A percentile compares a stretch with the other conserved stretches of the same genome.
Conservation (phyloP, 2,113 vertebrate genomes). For the Tyrannus savana region DNA sequence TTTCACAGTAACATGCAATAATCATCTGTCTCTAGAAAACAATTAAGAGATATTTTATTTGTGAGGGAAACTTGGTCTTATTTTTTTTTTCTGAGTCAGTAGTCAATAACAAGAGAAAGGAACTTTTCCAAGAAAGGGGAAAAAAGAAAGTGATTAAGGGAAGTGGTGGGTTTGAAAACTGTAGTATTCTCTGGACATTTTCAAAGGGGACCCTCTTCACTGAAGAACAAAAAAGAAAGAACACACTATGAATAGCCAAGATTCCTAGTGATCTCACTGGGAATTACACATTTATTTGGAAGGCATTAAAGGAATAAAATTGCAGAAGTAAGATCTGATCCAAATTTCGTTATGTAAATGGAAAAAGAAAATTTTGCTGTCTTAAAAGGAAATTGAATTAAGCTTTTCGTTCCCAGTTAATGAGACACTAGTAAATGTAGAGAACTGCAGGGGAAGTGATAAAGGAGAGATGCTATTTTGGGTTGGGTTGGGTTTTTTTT, state of each 20-base stretch:
- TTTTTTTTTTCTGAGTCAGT: neutral
- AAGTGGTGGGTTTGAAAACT: neutral
- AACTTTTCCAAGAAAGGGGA: neutral
- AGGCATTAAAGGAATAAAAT: neutral
- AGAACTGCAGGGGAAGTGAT: neutral
- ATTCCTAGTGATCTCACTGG: constrained; percentile 25
- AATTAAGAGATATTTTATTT: neutral
- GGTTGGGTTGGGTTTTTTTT: neutral
- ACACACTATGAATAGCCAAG: neutral
- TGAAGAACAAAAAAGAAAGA: neutral
- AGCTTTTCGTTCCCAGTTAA: neutral
- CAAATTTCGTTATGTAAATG: constrained; percentile 35
- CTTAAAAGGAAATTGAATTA: constrained; percentile 19
- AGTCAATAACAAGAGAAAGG: neutral
- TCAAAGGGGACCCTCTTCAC: neutral
- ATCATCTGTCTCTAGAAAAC: neutral
- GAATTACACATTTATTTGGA: constrained; percentile 34
- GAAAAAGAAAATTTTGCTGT: neutral
- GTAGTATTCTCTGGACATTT: neutral
- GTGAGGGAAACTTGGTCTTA: neutral
- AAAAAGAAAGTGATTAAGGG: neutral
- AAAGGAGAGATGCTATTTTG: neutral
- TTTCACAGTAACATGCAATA: neutral
- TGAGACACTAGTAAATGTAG: neutral
- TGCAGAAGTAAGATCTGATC: constrained; percentile 1